phyloP scores from a whole-genome alignment of 2,888 invertebrate species.

The Agrotis puta region DNA sequence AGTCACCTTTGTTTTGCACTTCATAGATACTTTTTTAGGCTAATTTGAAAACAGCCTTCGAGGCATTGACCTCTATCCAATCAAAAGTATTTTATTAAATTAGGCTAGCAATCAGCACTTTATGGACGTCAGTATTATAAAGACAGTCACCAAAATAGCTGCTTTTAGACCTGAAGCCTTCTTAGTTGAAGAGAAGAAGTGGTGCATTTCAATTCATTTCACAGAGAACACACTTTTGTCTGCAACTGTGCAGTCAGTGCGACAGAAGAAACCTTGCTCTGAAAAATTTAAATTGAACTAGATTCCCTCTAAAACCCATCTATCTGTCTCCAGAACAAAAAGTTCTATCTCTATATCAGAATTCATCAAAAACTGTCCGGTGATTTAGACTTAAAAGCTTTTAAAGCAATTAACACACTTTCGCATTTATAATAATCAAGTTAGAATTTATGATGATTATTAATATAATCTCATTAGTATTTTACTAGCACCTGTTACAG shows the following conservation, averaged over 20 bases:
- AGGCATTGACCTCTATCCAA: background rate
- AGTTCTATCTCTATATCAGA: too few relatives aligned
- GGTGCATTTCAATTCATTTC: too few relatives aligned
- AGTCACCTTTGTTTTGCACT: constrained; percentile 30
- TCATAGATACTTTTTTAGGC: constrained; percentile 11
- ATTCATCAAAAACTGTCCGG: too few relatives aligned
- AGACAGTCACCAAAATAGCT: background rate
- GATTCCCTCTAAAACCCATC: too few relatives aligned
- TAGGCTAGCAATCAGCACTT: background rate
- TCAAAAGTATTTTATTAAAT: background rate
- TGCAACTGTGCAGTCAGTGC: too few relatives aligned
- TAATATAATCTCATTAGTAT: background rate
- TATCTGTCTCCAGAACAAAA: too few relatives aligned
- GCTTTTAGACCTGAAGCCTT: too few relatives aligned
- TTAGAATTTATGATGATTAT: too few relatives aligned
- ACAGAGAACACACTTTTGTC: background rate
- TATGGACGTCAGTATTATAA: background rate
- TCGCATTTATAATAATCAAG: too few relatives aligned
- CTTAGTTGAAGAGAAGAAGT: background rate
- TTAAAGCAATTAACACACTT: too few relatives aligned
- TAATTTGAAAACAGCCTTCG: background rate
- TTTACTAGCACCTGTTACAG: background rate
- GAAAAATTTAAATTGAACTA: too few relatives aligned
- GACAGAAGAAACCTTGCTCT: background rate
- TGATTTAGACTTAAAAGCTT: too few relatives aligned